Conservation (phyloP, 2,888 invertebrate species). For the Tipula confusa region DNA sequence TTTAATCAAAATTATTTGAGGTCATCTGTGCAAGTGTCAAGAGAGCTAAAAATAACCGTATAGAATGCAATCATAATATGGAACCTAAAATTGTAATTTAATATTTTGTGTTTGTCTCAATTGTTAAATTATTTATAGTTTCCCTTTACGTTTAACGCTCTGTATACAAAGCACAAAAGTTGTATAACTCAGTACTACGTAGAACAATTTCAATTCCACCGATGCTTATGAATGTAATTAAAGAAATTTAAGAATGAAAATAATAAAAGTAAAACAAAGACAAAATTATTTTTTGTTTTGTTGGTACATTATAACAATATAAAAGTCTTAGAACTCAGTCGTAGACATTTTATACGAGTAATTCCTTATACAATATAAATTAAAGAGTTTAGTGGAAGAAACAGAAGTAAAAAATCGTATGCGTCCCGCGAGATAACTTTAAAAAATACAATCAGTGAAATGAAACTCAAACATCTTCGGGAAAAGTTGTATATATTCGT, state of each 20-base stretch:
- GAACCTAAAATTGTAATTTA: neutral
- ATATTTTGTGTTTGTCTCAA: neutral
- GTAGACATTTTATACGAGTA: neutral
- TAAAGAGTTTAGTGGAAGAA: neutral
- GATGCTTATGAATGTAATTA: neutral
- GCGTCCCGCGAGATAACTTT: neutral
- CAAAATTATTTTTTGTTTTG: neutral
- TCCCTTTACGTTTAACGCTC: neutral
- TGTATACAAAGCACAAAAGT: neutral
- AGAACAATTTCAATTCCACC: neutral
- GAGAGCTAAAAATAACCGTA: neutral
- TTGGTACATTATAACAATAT: neutral
- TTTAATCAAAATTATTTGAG: neutral
- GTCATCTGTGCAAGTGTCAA: neutral
- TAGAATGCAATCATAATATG: neutral
- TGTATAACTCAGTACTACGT: neutral
- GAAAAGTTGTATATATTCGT: neutral
- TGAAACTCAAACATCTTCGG: neutral
- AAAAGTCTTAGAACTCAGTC: neutral
- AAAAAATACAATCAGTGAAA: neutral
- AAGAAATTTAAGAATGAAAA: neutral
- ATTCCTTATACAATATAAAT: neutral
- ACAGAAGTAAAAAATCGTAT: neutral
- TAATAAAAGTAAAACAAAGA: neutral
- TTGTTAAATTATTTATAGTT: neutral